These are phyloP conservation scores for Gisinianus flammeolus DNA, from an alignment of 2,888 invertebrate species.

Conservation along the genomic window DNA sequence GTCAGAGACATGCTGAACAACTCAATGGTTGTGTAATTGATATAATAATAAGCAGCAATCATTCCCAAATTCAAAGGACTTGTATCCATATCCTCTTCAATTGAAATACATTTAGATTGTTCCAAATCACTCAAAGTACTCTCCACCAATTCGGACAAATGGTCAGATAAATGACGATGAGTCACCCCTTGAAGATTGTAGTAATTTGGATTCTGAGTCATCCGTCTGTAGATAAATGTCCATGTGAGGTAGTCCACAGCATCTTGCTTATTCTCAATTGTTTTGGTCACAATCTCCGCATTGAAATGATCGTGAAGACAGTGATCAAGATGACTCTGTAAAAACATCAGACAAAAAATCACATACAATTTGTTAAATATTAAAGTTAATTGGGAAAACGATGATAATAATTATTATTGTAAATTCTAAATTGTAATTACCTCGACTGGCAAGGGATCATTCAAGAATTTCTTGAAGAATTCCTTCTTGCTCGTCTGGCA, in stretches of 20 bases:
- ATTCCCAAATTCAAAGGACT: conserved; percentile 97
- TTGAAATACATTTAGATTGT: conserved; percentile 94
- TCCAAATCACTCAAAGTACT: conserved; percentile 92
- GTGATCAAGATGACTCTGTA: conserved; percentile 92
- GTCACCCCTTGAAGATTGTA: conserved; percentile 97
- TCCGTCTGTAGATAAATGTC: conserved; percentile 95
- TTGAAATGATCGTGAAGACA: conserved; percentile 99
- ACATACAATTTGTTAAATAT: no score
- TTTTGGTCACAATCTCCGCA: conserved; percentile 99
- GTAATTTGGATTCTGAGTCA: conserved; percentile 99
- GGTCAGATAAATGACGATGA: conserved; percentile 96
- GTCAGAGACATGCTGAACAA: conserved; percentile 96
- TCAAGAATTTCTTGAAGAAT: conserved; percentile 97
- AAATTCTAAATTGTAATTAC: no score
- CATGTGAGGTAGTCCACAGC: conserved; percentile 99
- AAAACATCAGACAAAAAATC: no score
- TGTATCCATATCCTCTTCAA: conserved; percentile 98
- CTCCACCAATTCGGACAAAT: conserved; percentile 97
- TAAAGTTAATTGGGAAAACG: no score
- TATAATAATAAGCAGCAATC: conserved; percentile 99
- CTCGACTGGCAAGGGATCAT: conserved; percentile 95
- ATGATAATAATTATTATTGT: not conserved
- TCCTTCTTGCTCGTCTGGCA: conserved; percentile 98
- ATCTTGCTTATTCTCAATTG: conserved; percentile 99
- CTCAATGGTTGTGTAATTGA: conserved; percentile 98